Evolutionary conservation across 2,113 vertebrate species (phyloP).

Genomic region (Paratilapia polleni): DNA sequence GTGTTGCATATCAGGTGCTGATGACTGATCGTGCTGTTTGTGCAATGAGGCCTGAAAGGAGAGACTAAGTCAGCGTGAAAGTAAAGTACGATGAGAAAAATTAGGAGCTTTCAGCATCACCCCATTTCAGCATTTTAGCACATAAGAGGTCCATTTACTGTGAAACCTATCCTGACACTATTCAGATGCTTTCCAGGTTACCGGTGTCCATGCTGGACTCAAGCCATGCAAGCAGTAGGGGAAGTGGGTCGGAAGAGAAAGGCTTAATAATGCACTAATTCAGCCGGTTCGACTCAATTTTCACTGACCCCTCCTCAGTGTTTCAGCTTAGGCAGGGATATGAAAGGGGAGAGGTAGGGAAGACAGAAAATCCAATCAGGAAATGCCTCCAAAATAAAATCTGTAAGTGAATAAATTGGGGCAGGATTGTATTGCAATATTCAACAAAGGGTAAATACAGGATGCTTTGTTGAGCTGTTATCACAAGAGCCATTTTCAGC

Average conservation of each 20-base stretch:
- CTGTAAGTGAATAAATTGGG: slow-evolving; percentile 60
- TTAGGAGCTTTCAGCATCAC: slow-evolving; percentile 42
- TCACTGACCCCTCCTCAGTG: background rate
- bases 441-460: slow-evolving; percentile 32
- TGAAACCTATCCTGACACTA: slow-evolving; percentile 39
- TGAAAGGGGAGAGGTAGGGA: slow-evolving; percentile 37
- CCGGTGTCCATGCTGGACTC: slow-evolving; percentile 27
- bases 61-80: background rate
- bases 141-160: slow-evolving; percentile 55
- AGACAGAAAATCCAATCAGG: slow-evolving; percentile 30
- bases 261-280: slow-evolving; percentile 63
- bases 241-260: slow-evolving; percentile 50
- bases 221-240: slow-evolving; percentile 30
- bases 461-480: slow-evolving; percentile 26
- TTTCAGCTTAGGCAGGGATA: background rate
- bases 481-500: slow-evolving; percentile 34
- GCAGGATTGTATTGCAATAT: slow-evolving; percentile 27
- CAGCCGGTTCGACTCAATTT: slow-evolving; percentile 34
- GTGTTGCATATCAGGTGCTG: background rate
- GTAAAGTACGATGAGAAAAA: background rate
- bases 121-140: slow-evolving; percentile 30
- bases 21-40: slow-evolving; percentile 7
- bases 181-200: slow-evolving; percentile 20
- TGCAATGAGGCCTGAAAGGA: slow-evolving; percentile 19
- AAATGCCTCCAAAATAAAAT: slow-evolving; percentile 56